Base-by-base conservation (phyloP, 2,797 vertebrate genomes). In the Bufotes viridis region DNA sequence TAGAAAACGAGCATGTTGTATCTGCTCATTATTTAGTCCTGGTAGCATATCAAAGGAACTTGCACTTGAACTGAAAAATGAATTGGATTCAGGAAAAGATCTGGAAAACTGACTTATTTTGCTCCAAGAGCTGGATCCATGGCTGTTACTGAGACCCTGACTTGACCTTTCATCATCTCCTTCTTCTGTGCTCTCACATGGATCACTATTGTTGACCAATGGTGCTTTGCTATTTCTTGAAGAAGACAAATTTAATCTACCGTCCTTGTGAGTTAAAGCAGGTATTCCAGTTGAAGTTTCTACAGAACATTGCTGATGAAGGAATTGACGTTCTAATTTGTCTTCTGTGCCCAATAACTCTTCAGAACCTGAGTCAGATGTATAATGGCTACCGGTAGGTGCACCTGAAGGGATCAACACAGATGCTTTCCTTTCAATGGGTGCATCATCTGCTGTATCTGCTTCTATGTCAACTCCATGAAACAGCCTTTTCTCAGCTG, bases 171-270 rank as follows among this genome's bases (percentile, higher is more conserved):
- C 81, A 2, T 81, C 91, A 2, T 81, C 91, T 3, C 74, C 92
- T 26, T 93, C 95, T 75, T 96, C 94, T 0, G 93, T 94, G 70
- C 92, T 93, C 7, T 90, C 82, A 42, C 92, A 92, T 29, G 91
- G 90, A 67, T 88, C 72, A 0, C 90, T 85, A 26, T 15, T 24
- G 4, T 86, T 26, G 0, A 14, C 6, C 72, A 61, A 0, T 7
- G 57, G 0, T 1, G 0, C 0, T 24, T 55, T 72, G 14, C 0
- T 3, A 0, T 0, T 11, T 0, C 12, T 53, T 15, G 85, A 69
- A 8, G 81, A 86, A 42, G 22, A 29, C 67, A 74, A 26, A 3
- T 78, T 0, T 9, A 0, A 26, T 13, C 81, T 80, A 88, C 0
- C 17, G 26, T 1, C 1, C 4, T 1, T 55, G 9, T 18, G 53